Evolutionary conservation across 2,888 invertebrate genomes (phyloP).

Genomic region (Dryobota labecula): DNA sequence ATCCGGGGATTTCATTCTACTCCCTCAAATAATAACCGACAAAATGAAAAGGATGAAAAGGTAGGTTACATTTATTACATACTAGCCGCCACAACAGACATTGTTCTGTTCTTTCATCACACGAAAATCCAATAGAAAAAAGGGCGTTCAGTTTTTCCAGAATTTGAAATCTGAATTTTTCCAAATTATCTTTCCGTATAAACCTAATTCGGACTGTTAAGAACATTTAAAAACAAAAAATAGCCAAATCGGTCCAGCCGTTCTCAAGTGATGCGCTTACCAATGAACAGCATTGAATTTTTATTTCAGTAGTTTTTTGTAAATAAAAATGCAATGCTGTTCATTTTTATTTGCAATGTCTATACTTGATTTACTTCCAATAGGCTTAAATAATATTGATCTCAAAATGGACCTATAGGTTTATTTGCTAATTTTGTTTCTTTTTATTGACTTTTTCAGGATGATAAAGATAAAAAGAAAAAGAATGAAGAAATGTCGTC

Average conservation of each 20-base stretch:
- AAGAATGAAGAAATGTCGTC: slow-evolving; percentile 92
- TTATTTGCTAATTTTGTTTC: background rate
- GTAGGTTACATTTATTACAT: slow-evolving; percentile 57
- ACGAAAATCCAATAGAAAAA: background rate
- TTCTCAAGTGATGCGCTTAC: background rate
- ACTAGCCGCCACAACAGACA: background rate
- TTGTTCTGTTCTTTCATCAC: background rate
- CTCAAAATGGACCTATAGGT: background rate
- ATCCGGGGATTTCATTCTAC: slow-evolving; percentile 77
- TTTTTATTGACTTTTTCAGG: slow-evolving; percentile 69
- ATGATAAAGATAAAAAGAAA: slow-evolving; percentile 82
- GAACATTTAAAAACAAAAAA: background rate
- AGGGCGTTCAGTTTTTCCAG: background rate
- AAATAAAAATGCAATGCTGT: no score
- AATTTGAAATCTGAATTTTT: background rate
- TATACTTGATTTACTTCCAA: background rate
- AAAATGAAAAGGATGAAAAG: slow-evolving; percentile 70
- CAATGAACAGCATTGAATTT: background rate
- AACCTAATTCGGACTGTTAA: background rate
- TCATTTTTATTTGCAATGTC: no score
- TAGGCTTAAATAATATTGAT: background rate
- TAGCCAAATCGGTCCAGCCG: background rate
- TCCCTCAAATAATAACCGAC: slow-evolving; percentile 66
- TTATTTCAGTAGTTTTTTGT: no score
- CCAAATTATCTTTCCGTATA: background rate